phyloP scores from a whole-genome alignment of 2,888 invertebrate genomes.

The Cryptus armator region DNA sequence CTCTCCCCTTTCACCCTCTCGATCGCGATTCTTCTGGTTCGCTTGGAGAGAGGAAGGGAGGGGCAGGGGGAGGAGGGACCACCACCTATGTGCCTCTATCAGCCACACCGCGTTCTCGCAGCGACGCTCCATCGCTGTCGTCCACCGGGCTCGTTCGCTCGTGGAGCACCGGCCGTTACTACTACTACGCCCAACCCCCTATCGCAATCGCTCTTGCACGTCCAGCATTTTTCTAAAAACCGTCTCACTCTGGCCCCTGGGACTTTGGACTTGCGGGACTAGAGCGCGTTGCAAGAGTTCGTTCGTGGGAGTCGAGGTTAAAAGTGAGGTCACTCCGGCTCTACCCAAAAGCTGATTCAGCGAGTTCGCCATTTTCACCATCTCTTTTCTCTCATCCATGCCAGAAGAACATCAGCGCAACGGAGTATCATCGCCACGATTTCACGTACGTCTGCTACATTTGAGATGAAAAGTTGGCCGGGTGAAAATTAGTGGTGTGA shows the following conservation, averaged over 20 bases:
- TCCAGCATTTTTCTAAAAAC: slow-evolving; percentile 79
- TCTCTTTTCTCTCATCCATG: slow-evolving; percentile 41
- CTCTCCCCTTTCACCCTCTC: slow-evolving; percentile 49
- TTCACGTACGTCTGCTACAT: slow-evolving; percentile 73
- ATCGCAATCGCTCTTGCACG: slow-evolving; percentile 78
- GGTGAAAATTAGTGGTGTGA: slow-evolving; percentile 46
- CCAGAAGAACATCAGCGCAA: slow-evolving; percentile 49
- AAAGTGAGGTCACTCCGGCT: slow-evolving; percentile 62
- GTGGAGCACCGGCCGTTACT: slow-evolving; percentile 69
- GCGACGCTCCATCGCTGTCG: slow-evolving; percentile 59
- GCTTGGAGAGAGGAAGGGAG: slow-evolving; percentile 6
- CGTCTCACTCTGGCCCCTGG: slow-evolving; percentile 73
- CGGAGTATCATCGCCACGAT: slow-evolving; percentile 37
- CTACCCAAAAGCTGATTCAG: slow-evolving; percentile 66
- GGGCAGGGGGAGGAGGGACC: slow-evolving; percentile 12
- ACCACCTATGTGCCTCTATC: slow-evolving; percentile 51
- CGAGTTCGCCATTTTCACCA: slow-evolving; percentile 54
- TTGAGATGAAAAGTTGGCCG: slow-evolving; percentile 76
- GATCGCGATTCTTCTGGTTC: slow-evolving; percentile 58
- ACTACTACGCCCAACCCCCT: slow-evolving; percentile 60
- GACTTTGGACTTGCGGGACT: slow-evolving; percentile 69
- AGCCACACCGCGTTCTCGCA: slow-evolving; percentile 62
- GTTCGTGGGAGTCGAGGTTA: slow-evolving; percentile 16
- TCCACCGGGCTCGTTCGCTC: slow-evolving; percentile 66
- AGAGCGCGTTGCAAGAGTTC: slow-evolving; percentile 58